Evolutionary conservation across 2,888 invertebrate genomes (phyloP).

Genomic region (Petrolisthes manimaculis): DNA sequence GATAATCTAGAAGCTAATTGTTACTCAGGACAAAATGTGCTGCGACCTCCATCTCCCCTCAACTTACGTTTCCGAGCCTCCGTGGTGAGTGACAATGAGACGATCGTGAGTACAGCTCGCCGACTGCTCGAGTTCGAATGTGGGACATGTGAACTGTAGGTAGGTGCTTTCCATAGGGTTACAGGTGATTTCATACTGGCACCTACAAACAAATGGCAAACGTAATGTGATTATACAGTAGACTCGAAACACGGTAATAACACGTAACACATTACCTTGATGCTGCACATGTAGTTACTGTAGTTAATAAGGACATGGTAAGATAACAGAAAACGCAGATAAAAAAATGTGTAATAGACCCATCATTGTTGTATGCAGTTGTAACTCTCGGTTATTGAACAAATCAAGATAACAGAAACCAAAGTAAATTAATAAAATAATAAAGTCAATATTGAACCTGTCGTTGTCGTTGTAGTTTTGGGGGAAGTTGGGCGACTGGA

Average conservation of each 20-base stretch:
- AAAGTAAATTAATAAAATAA: neutral
- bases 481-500: slow-evolving; percentile 87
- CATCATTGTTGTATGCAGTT: neutral
- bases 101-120: slow-evolving; percentile 33
- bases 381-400: neutral
- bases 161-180: slow-evolving; percentile 7
- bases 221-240: too few relatives aligned
- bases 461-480: slow-evolving; percentile 80
- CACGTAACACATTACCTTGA: neutral
- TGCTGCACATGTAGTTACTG: neutral
- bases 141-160: slow-evolving; percentile 48
- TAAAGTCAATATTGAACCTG: slow-evolving; percentile 19
- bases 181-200: slow-evolving; percentile 54
- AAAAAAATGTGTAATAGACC: neutral
- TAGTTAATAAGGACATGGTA: neutral
- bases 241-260: neutral
- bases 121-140: slow-evolving; percentile 46
- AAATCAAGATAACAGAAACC: neutral
- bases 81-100: slow-evolving; percentile 33
- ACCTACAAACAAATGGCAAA: slow-evolving; percentile 22
- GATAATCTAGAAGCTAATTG: neutral
- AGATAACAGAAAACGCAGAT: neutral
- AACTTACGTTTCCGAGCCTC: slow-evolving; percentile 4
- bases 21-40: neutral
- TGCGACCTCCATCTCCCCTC: neutral